Evolutionary conservation across 1,140 invertebrate species (phyloP), one percentile per base, ranked within the genome.

Genomic region (Drosophila quadrilineata): DNA sequence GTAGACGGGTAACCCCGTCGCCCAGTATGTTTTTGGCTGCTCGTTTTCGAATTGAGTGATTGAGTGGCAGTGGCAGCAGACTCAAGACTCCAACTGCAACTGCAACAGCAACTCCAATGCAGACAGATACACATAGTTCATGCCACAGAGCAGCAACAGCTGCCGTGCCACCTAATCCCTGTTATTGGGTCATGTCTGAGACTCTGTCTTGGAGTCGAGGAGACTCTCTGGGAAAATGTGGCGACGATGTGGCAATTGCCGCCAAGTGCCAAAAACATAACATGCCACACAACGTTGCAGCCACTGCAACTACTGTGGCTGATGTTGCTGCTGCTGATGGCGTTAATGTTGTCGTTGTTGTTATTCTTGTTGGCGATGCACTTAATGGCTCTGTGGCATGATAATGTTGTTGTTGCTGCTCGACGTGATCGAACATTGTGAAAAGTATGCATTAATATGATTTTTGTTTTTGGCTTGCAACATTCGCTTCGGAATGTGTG

Each of bases 1-100:
- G 59, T 53, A 28, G 45, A 53, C 31, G 21, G 46, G 40, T 56
- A 50, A 38, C 46, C 68, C 53, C 35, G 33, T 36, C 35, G 14
- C 24, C 36, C 62, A 48, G 43, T 6, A 33, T 31, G 49, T 40
- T 40, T 76, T 70, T 85, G 77, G n/a, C n/a, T n/a, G n/a, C n/a
- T n/a, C n/a, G n/a, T n/a, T n/a, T n/a, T n/a, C n/a, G n/a, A n/a
- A 77, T 85, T 84, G 77, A 84, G 74, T 77, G 79, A 84, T 85
- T 84, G 77, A 82, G 75, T 74, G 71, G 80, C 80, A 56, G 54
- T 76, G 58, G 77, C 69, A 82, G 70, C 38, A 58, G 70, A 64
- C 35, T 54, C 60, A 36, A 54, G 57, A 65, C 64, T 36, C 64
- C 31, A 33, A 33, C 31, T 6, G 40, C 10, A 43, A 12, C 21